These are phyloP conservation scores for Pandemis corylana DNA, from an alignment of 2,888 invertebrate genomes.

Conservation along the genomic window DNA sequence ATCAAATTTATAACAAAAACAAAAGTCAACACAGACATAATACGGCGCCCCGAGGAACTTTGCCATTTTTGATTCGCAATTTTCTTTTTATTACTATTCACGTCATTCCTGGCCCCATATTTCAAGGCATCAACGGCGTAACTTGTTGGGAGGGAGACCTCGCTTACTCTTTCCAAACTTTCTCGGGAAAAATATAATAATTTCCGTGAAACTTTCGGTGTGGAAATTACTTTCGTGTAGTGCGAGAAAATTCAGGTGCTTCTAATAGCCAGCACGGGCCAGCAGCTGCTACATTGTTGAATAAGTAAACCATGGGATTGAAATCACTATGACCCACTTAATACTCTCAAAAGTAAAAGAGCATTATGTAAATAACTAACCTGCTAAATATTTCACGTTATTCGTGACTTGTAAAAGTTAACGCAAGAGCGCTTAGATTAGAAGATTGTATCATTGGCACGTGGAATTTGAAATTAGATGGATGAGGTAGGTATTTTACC, in stretches of 20 bases:
- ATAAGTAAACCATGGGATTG: slow-evolving; percentile 13
- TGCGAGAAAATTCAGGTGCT: slow-evolving; percentile 34
- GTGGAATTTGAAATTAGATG: not conserved
- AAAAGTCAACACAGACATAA: slow-evolving; percentile 18
- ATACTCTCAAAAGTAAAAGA: not conserved
- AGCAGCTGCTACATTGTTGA: slow-evolving; percentile 23
- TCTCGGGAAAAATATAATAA: slow-evolving; percentile 42
- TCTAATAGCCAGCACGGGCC: slow-evolving; percentile 12
- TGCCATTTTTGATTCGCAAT: slow-evolving; percentile 40
- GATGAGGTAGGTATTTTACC: not conserved
- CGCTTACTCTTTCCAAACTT: slow-evolving; percentile 44
- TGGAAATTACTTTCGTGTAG: slow-evolving; percentile 36
- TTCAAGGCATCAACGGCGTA: slow-evolving; percentile 43
- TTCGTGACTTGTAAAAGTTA: not conserved
- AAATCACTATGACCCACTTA: not conserved
- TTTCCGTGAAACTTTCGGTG: slow-evolving; percentile 32
- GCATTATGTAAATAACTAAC: not conserved
- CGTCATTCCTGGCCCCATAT: slow-evolving; percentile 42
- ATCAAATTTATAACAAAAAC: slow-evolving; percentile 17
- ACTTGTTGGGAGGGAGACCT: slow-evolving; percentile 32
- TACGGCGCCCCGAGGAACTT: slow-evolving; percentile 28
- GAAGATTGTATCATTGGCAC: not conserved
- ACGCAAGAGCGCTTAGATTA: not conserved
- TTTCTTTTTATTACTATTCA: slow-evolving; percentile 45
- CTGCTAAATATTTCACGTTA: not conserved